Evolutionary conservation across 2,888 invertebrate species (phyloP).

Genomic region (Hirtodrosophila histrioides): DNA sequence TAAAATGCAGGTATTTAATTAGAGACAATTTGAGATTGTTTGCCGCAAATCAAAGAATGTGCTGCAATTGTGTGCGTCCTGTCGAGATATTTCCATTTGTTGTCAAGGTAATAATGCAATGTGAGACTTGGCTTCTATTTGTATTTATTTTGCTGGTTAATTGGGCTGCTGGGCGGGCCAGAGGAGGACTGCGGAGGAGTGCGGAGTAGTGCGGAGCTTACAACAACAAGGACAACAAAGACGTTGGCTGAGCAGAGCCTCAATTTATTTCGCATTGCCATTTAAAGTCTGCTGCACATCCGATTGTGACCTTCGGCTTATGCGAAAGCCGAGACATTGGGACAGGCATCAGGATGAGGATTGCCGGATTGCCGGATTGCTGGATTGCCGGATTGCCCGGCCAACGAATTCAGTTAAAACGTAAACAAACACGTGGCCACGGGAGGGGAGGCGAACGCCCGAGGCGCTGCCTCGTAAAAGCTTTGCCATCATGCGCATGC

Average conservation of each 20-base stretch:
- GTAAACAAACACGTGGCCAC: constrained; percentile 76
- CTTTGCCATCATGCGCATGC: constrained; percentile 14
- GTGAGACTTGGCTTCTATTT: constrained; percentile 2
- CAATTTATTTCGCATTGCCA: constrained; percentile 51
- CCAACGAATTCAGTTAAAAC: constrained; percentile 50
- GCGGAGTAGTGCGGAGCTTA: background rate
- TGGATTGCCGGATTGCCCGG: constrained; percentile 16
- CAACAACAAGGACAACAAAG: constrained; percentile 6
- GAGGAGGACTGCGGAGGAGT: no score
- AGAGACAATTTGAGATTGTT: constrained; percentile 14
- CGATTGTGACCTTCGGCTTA: constrained; percentile 48
- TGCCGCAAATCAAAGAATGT: constrained; percentile 4
- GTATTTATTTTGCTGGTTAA: constrained; percentile 24
- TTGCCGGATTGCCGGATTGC: constrained; percentile 8
- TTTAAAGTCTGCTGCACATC: constrained; percentile 24
- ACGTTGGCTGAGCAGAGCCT: constrained; percentile 12
- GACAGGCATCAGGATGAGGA: constrained; percentile 6
- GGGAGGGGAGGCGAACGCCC: constrained; percentile 4
- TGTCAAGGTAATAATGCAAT: constrained; percentile 39
- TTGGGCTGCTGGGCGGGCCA: constrained; percentile 10
- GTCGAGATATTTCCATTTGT: constrained; percentile 34
- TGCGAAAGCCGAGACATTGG: constrained; percentile 7
- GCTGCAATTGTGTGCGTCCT: background rate
- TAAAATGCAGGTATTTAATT: constrained; percentile 28
- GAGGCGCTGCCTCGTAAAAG: constrained; percentile 35